Evolutionary conservation across 2,888 invertebrate genomes (phyloP).

Genomic region (Elaeidobius kamerunicus): DNA sequence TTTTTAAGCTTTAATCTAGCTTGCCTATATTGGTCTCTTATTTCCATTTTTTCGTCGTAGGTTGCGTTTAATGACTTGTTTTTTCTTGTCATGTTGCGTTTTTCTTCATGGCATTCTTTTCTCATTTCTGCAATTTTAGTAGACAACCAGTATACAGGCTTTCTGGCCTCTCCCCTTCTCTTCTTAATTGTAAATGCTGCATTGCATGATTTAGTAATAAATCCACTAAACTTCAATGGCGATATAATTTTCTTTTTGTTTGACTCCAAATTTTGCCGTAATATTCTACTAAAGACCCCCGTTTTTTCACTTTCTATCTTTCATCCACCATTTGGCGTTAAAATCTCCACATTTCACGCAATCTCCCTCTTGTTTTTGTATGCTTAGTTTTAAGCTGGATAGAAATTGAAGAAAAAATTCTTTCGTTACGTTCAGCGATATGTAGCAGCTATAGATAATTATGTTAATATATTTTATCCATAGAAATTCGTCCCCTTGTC

Average conservation of each 20-base stretch:
- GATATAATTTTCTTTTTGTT: too few relatives aligned
- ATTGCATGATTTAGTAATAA: too few relatives aligned
- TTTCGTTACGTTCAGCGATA: not conserved
- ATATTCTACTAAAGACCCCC: too few relatives aligned
- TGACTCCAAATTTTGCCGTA: too few relatives aligned
- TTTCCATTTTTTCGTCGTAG: not conserved
- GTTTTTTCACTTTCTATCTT: too few relatives aligned
- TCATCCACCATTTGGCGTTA: not conserved
- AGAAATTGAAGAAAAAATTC: not conserved
- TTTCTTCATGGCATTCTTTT: not conserved
- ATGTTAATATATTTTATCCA: not conserved
- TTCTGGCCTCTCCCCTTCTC: not conserved
- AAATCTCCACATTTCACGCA: not conserved
- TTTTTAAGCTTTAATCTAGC: not conserved
- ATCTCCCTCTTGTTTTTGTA: not conserved
- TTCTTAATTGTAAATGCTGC: too few relatives aligned
- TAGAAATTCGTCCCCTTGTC: not conserved
- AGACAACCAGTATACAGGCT: constrained; percentile 26
- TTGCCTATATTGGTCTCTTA: not conserved
- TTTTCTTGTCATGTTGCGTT: not conserved
- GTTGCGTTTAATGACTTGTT: not conserved
- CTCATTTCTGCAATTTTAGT: constrained; percentile 1
- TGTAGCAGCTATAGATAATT: constrained; percentile 7
- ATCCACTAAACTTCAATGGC: too few relatives aligned
- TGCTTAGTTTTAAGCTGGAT: not conserved